phyloP scores from a whole-genome alignment of 1,140 invertebrate species.

The Mizuhopecten yessoensis region DNA sequence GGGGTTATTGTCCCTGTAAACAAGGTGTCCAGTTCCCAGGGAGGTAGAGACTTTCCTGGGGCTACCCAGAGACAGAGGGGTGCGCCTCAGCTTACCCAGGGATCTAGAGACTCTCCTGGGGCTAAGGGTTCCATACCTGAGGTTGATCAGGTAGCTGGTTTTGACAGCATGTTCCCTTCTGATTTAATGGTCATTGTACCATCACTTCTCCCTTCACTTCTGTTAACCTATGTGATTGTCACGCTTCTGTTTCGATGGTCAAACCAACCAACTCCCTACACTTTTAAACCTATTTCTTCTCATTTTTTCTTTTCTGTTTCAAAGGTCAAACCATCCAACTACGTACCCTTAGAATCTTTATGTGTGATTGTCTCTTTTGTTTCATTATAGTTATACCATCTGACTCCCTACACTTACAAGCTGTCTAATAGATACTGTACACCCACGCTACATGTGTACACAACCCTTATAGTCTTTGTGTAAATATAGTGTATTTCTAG shows the following conservation, averaged over 20 bases:
- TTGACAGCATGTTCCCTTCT: not conserved
- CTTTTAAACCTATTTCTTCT: not conserved
- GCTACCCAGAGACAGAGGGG: not conserved
- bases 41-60: not conserved
- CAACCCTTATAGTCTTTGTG: not conserved
- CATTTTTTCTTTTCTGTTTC: too few relatives aligned
- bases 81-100: not conserved
- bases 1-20: not conserved
- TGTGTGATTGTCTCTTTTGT: too few relatives aligned
- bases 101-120: not conserved
- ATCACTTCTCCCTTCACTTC: not conserved
- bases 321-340: too few relatives aligned
- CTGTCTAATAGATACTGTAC: too few relatives aligned
- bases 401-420: not conserved
- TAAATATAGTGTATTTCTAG: not conserved
- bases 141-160: not conserved
- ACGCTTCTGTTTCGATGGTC: not conserved
- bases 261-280: not conserved
- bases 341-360: too few relatives aligned
- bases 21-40: not conserved
- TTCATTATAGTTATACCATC: not conserved
- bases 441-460: too few relatives aligned
- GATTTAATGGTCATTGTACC: not conserved
- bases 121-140: conserved; percentile 8
- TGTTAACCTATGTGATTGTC: too few relatives aligned